Conservation (phyloP, 2,113 vertebrate species). For the Hemichromis elongatus region DNA sequence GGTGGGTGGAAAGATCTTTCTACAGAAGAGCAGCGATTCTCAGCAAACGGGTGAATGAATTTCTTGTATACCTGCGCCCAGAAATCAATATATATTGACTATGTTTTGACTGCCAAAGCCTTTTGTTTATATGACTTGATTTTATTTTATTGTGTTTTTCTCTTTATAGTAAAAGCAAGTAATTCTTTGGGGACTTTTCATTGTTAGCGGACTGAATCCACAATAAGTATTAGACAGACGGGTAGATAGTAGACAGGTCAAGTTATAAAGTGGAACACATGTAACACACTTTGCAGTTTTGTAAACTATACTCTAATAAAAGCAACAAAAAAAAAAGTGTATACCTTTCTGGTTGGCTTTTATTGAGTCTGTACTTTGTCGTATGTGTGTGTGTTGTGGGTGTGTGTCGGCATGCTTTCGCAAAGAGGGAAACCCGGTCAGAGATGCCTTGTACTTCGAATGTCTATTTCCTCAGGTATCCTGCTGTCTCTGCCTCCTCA, state of each 20-base stretch:
- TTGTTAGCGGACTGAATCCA: neutral
- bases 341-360: neutral
- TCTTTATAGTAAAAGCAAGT: neutral
- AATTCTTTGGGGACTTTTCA: neutral
- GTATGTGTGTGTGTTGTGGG: neutral
- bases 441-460: constrained; percentile 19
- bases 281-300: neutral
- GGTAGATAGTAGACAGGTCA: neutral
- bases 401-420: neutral
- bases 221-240: neutral
- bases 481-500: neutral
- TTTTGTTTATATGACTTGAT: neutral
- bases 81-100: neutral
- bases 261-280: neutral
- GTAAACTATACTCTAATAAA: neutral
- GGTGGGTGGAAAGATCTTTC: neutral
- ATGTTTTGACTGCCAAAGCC: neutral
- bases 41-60: neutral
- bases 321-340: neutral
- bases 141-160: neutral
- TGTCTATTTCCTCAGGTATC: constrained; percentile 16
- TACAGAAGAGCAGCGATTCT: neutral
- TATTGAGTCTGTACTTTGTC: neutral
- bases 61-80: neutral
- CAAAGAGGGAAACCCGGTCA: neutral